Conservation (phyloP, 2,797 vertebrate genomes). For the Ibycter americanus region DNA sequence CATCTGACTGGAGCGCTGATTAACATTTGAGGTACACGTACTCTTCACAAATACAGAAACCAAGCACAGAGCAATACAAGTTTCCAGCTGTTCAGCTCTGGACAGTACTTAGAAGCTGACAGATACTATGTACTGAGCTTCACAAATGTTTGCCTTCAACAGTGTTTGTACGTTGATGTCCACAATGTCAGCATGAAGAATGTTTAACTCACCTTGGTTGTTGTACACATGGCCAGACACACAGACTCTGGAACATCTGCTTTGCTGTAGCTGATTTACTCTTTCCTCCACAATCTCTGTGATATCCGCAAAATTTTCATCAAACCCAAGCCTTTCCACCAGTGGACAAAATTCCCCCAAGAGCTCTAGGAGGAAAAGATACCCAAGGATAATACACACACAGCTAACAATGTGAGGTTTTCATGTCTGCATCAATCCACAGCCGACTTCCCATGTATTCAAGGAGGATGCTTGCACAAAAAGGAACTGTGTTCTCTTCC, state of each 20-base stretch:
- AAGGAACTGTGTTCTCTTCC: background rate
- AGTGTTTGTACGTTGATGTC: too few species aligned
- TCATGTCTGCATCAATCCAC: background rate
- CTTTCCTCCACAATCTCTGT: conserved; percentile 84
- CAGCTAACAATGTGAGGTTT: accelerated
- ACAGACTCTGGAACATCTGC: conserved; percentile 4
- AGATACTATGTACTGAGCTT: background rate
- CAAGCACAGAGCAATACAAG: background rate
- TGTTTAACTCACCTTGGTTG: conserved; percentile 60
- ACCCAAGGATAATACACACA: background rate
- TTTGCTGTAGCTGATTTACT: conserved; percentile 53
- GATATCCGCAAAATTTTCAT: conserved; percentile 92
- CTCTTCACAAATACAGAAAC: background rate
- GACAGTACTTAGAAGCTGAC: background rate
- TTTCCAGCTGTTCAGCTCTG: background rate
- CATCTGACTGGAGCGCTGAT: background rate
- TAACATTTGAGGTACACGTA: too few species aligned
- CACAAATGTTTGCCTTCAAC: accelerated
- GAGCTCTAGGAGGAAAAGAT: conserved; percentile 76
- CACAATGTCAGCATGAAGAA: background rate
- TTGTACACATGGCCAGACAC: conserved; percentile 86
- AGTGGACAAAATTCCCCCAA: conserved; percentile 85
- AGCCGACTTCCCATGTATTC: background rate
- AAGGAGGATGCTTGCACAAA: background rate
- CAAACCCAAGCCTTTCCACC: conserved; percentile 91